Conservation (phyloP, 2,797 vertebrate genomes). For the Lepilemur septentrionalis region DNA sequence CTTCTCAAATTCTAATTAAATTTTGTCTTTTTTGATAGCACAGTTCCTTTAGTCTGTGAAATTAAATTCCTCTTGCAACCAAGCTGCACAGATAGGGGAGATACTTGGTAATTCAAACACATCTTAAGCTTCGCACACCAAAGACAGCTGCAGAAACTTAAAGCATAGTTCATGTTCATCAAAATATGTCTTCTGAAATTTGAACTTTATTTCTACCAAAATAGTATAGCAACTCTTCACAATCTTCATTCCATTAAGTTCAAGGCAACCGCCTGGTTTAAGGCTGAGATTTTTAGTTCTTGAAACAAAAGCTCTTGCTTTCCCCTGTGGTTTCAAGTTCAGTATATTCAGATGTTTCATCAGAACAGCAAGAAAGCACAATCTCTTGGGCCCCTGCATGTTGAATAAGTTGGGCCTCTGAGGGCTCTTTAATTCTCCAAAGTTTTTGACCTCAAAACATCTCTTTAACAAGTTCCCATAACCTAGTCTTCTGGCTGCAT, state of each 20-base stretch:
- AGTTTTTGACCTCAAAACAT: conserved; percentile 23
- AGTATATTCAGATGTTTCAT: conserved; percentile 49
- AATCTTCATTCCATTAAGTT: not conserved
- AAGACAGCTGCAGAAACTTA: conserved; percentile 47
- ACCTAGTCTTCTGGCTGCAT: not conserved
- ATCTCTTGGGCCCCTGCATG: not conserved
- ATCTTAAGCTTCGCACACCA: conserved; percentile 36
- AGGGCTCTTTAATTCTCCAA: not conserved
- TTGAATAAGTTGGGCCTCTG: not conserved
- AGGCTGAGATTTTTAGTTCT: conserved; percentile 5
- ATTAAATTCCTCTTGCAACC: conserved; percentile 42
- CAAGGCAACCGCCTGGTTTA: not conserved
- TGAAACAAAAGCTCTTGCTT: conserved; percentile 25
- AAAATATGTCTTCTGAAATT: conserved; percentile 46
- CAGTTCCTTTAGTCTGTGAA: conserved; percentile 16
- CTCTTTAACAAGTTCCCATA: conserved; percentile 8
- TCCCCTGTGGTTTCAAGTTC: not conserved
- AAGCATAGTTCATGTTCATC: conserved; percentile 19
- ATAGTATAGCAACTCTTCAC: conserved; percentile 10
- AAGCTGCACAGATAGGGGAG: not conserved
- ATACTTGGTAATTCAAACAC: conserved; percentile 40
- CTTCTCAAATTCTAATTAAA: conserved; percentile 44
- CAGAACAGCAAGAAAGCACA: conserved; percentile 30
- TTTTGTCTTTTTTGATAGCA: conserved; percentile 34
- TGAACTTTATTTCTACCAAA: conserved; percentile 44